These are phyloP conservation scores for Philypnodon macrostomus DNA, from an alignment of 2,797 vertebrate species.

Conservation along the genomic window DNA sequence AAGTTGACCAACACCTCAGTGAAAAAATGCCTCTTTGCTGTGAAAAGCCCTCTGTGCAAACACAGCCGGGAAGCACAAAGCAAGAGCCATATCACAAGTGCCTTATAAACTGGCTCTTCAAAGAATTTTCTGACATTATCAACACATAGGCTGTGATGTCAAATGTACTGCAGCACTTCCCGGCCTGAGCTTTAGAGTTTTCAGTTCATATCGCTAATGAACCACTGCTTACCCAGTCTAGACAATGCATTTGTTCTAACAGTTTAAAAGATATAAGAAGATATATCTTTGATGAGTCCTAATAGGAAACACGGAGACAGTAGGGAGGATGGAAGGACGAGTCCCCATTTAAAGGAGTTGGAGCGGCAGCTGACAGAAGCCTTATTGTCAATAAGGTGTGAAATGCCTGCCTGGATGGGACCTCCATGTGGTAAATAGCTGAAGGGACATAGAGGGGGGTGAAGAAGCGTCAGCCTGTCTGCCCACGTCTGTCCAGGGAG, in stretches of 20 bases:
- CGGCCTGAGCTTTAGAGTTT: constrained; percentile 14
- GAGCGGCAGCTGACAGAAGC: constrained; percentile 73
- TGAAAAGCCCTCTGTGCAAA: constrained; percentile 17
- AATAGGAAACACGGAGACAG: constrained; percentile 34
- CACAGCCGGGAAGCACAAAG: constrained; percentile 23
- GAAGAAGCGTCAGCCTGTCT: constrained; percentile 65
- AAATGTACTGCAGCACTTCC: constrained; percentile 5
- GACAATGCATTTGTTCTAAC: constrained; percentile 44
- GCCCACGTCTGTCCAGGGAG: constrained; percentile 54
- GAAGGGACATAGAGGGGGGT: constrained; percentile 42
- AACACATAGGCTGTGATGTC: constrained; percentile 13
- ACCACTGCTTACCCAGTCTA: constrained; percentile 20
- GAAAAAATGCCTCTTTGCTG: constrained; percentile 12
- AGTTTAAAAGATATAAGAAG: constrained; percentile 28
- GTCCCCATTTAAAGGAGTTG: constrained; percentile 54
- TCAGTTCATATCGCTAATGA: constrained; percentile 38
- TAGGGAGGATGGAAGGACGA: constrained; percentile 67
- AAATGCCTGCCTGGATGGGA: constrained; percentile 73
- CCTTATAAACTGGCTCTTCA: constrained; percentile 36
- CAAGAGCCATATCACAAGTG: constrained; percentile 19
- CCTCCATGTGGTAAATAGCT: constrained; percentile 68
- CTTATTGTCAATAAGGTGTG: constrained; percentile 76
- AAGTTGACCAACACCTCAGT: constrained; percentile 24
- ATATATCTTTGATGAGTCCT: constrained; percentile 36
- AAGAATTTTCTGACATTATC: constrained; percentile 31